phyloP scores from a whole-genome alignment of 2,113 vertebrate species.

The Lagopus muta region DNA sequence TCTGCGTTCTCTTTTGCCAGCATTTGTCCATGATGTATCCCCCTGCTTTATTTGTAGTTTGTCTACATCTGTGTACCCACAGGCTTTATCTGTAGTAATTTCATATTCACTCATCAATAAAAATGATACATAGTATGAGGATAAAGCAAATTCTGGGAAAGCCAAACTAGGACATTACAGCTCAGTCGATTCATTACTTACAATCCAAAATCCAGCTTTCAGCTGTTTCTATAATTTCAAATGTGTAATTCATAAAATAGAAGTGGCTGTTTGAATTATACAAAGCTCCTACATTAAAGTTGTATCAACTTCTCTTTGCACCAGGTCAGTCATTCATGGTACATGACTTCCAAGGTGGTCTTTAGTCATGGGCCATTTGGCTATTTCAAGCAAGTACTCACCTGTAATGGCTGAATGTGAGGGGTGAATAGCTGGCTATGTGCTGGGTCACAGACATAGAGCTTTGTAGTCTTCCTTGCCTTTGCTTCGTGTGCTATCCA shows the following conservation, averaged over 20 bases:
- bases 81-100: conserved; percentile 11
- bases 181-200: not conserved
- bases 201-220: not conserved
- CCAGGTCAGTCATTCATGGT: not conserved
- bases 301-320: not conserved
- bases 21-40: not conserved
- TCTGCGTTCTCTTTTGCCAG: not conserved
- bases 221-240: not conserved
- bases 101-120: conserved; percentile 44
- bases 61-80: conserved; percentile 17
- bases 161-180: conserved; percentile 25
- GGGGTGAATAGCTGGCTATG: not conserved
- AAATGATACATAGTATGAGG: not conserved
- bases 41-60: conserved; percentile 12
- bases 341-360: rapidly evolving
- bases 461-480: not conserved
- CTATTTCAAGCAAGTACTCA: not conserved
- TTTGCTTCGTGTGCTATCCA: rapidly evolving
- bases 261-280: not conserved
- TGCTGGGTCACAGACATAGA: not conserved
- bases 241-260: not conserved
- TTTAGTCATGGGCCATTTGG: not conserved
- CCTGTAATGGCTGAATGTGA: not conserved
- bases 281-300: not conserved
- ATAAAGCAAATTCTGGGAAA: conserved; percentile 26